These are phyloP conservation scores for Callorhinus ursinus DNA, from an alignment of 2,113 vertebrate genomes.

Conservation along the genomic window DNA sequence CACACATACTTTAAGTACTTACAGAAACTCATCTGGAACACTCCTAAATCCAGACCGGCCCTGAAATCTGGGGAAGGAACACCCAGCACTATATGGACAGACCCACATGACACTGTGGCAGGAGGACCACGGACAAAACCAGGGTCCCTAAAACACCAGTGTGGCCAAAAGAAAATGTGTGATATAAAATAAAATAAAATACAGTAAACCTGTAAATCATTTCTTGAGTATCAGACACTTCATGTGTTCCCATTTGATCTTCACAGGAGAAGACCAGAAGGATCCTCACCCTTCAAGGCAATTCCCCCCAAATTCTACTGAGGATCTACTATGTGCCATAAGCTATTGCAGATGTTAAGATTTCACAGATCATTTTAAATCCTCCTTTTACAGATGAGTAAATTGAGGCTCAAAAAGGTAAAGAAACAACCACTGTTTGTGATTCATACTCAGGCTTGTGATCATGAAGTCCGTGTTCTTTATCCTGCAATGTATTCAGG, in stretches of 20 bases:
- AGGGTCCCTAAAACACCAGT: not conserved
- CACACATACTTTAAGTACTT: not conserved
- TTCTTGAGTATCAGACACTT: not conserved
- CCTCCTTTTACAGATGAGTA: not conserved
- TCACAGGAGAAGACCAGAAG: not conserved
- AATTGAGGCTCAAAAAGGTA: not conserved
- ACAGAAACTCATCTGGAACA: not conserved
- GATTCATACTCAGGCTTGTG: not conserved
- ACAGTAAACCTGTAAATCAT: not conserved
- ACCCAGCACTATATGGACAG: not conserved
- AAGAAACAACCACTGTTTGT: not conserved
- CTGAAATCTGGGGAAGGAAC: not conserved
- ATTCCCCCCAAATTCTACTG: not conserved
- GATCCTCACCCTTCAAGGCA: not conserved
- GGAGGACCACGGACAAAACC: not conserved
- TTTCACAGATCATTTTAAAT: constrained; percentile 25
- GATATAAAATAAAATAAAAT: not conserved
- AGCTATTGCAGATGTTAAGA: not conserved
- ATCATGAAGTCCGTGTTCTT: not conserved
- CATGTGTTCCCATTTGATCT: not conserved
- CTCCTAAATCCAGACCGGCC: not conserved
- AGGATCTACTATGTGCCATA: not conserved
- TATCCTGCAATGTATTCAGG: not conserved
- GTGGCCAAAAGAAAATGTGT: not conserved
- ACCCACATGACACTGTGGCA: not conserved